These are phyloP conservation scores for Mormyrops boulengeri DNA, from an alignment of 2,797 vertebrate species.

Conservation along the genomic window DNA sequence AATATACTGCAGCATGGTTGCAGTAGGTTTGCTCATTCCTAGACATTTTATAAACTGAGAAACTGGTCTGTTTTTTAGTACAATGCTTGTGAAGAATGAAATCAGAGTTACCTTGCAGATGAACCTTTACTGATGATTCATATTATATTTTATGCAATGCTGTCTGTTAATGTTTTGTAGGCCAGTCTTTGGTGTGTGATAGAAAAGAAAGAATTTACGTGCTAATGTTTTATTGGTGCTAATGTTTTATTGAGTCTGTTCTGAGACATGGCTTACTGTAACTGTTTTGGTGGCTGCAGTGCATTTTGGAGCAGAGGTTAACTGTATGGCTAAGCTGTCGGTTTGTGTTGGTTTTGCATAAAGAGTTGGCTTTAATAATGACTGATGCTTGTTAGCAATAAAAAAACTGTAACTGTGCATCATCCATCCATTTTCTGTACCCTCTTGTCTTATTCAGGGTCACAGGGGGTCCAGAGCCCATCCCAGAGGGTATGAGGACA, in stretches of 20 bases:
- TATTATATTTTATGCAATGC: background rate
- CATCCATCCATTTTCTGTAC: too few species aligned
- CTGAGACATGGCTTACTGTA: background rate
- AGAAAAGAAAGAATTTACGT: background rate
- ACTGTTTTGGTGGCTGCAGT: background rate
- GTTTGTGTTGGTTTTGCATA: background rate
- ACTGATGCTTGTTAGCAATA: background rate
- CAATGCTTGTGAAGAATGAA: background rate
- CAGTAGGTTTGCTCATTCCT: background rate
- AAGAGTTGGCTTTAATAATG: background rate
- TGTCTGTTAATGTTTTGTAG: background rate
- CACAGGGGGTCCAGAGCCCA: too few species aligned
- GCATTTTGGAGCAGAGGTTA: background rate
- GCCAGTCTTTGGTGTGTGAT: background rate
- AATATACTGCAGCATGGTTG: background rate
- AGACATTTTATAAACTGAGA: background rate
- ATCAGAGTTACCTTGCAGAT: background rate
- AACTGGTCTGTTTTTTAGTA: background rate
- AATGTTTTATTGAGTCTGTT: background rate
- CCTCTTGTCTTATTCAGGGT: too few species aligned
- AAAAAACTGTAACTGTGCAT: too few species aligned
- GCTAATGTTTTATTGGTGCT: background rate
- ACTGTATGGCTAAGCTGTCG: background rate
- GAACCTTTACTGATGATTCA: background rate
- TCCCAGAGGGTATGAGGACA: too few species aligned